Evolutionary conservation across 2,113 vertebrate genomes (phyloP).

Genomic region (Rhizomys pruinosus): DNA sequence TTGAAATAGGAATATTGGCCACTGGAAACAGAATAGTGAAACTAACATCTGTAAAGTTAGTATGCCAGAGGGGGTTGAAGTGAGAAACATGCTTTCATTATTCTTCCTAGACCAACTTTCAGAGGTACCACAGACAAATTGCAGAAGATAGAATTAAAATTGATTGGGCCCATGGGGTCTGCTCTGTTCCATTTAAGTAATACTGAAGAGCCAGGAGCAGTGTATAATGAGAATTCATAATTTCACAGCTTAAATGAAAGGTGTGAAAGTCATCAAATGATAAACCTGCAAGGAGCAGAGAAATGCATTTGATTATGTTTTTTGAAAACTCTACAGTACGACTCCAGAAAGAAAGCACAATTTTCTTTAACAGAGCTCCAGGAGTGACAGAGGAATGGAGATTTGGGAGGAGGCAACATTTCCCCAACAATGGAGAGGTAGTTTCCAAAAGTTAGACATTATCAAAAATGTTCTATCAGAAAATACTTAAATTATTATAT

Average conservation of each 20-base stretch:
- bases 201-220: slow-evolving; percentile 50
- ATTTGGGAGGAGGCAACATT: neutral
- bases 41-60: slow-evolving; percentile 21
- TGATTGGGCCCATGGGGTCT: slow-evolving; percentile 71
- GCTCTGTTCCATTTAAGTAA: slow-evolving; percentile 74
- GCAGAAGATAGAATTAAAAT: slow-evolving; percentile 77
- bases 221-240: slow-evolving; percentile 75
- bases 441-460: neutral
- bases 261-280: slow-evolving; percentile 72
- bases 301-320: slow-evolving; percentile 58
- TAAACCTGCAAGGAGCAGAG: slow-evolving; percentile 65
- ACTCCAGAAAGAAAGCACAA: slow-evolving; percentile 75
- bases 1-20: slow-evolving; percentile 51
- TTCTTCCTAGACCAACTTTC: slow-evolving; percentile 40
- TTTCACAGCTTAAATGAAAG: slow-evolving; percentile 75
- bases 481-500: slow-evolving; percentile 42
- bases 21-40: slow-evolving; percentile 30
- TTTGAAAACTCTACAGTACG: slow-evolving; percentile 52
- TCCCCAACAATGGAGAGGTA: slow-evolving; percentile 43
- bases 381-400: too few relatives aligned
- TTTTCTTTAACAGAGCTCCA: slow-evolving; percentile 58
- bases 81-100: neutral
- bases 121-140: slow-evolving; percentile 75
- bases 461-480: neutral
- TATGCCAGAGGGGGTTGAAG: slow-evolving; percentile 50